phyloP scores from a whole-genome alignment of 1,140 invertebrate species.

The Zaprionus africanus region DNA sequence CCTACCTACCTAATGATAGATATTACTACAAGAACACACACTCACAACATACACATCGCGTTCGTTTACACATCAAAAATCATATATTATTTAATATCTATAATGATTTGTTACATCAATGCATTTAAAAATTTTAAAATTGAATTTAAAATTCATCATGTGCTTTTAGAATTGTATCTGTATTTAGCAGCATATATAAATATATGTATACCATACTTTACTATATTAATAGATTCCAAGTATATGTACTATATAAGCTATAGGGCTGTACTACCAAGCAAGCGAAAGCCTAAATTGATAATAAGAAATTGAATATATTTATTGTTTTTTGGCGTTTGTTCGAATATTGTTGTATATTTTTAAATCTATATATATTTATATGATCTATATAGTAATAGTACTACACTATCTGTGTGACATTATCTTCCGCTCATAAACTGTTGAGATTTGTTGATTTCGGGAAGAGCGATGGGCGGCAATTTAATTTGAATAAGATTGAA shows the following conservation, averaged over 20 bases:
- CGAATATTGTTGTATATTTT: constrained; percentile 17
- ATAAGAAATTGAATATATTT: constrained; percentile 27
- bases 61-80: constrained; percentile 11
- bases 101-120: constrained; percentile 68
- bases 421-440: not conserved
- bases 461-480: not conserved
- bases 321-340: constrained; percentile 35
- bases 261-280: constrained; percentile 2
- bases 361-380: constrained; percentile 12
- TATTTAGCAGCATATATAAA: constrained; percentile 59
- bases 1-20: constrained; percentile 7
- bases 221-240: constrained; percentile 15
- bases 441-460: not conserved
- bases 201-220: constrained; percentile 6
- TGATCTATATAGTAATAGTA: not conserved
- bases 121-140: constrained; percentile 71
- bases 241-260: constrained; percentile 5
- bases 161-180: constrained; percentile 70
- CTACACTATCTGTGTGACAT: not conserved
- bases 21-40: not conserved
- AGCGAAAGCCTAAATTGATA: constrained; percentile 37
- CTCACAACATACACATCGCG: not conserved
- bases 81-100: constrained; percentile 34
- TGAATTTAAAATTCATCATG: constrained; percentile 65
- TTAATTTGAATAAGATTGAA: not conserved